Evolutionary conservation across 2,113 vertebrate species (phyloP).

Genomic region (Falcunculus frontatus): DNA sequence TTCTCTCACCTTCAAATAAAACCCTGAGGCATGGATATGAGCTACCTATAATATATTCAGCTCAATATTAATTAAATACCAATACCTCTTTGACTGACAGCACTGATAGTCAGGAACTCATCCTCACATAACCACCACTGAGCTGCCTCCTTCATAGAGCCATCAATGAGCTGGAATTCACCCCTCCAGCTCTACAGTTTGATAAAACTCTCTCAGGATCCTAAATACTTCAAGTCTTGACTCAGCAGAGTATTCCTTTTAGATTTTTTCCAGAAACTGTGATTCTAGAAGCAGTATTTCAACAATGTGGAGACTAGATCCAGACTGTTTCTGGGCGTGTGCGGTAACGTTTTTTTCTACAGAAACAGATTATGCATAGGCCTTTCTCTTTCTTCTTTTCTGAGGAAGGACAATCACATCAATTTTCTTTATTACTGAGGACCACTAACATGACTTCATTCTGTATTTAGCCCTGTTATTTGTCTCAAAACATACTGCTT

Average conservation of each 20-base stretch:
- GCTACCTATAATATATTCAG: not conserved
- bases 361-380: not conserved
- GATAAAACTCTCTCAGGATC: not conserved
- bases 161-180: not conserved
- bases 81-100: not conserved
- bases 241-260: not conserved
- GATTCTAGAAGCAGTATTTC: not conserved
- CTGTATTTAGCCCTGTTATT: not conserved
- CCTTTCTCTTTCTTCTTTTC: not conserved
- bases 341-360: not conserved
- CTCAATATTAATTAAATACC: not conserved
- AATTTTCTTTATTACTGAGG: not conserved
- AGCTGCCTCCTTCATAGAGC: rapidly evolving
- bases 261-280: not conserved
- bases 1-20: not conserved
- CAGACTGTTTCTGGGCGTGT: not conserved
- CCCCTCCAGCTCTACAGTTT: not conserved
- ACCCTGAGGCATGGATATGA: not conserved
- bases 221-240: not conserved
- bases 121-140: rapidly evolving
- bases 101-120: not conserved
- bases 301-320: not conserved
- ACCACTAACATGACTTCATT: not conserved
- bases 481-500: not conserved
- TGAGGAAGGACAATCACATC: not conserved